Evolutionary conservation across 2,113 vertebrate species (phyloP), one percentile per base, ranked within the genome.

Genomic region (Otocyon megalotis): DNA sequence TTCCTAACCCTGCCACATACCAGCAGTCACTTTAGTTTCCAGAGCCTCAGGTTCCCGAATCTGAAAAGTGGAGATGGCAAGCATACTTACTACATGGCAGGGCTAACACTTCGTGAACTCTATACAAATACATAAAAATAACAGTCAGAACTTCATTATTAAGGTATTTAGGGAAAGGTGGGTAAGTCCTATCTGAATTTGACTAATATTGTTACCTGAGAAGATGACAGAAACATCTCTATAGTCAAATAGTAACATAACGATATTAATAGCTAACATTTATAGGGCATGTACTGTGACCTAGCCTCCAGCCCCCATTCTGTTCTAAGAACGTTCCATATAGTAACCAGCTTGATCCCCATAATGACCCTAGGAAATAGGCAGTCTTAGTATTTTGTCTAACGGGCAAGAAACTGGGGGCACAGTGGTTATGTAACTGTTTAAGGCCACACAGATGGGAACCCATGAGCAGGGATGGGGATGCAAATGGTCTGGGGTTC

Each of bases 251-350:
- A 8, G 76, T 8, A 48, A 48, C 32, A 71, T 3, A 14, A 16
- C 43, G 56, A 22, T 15, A 76, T 9, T 50, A 62, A 56, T 13
- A 72, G n/a, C 24, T 53, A 4, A 67, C 50, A 8, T 19, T 74
- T 35, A 8, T 1, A 19, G n/a, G 60, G 48, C 28, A 20, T 1
- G 0, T 5, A 5, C 3, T 1, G 5, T 2, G 8, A 8, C 37
- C 60, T 43, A 4, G 30, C 65, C n/a, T 30, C 3, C 11, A 43
- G 2, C n/a, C 58, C 20, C 4, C 16, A 10, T 50, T 60, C 72
- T 58, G 28, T 30, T 71, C 71, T 82, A 10, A 92, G 65, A 54
- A 9, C 35, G 54, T 81, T 35, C 37, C 11, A 14, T 15, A 1
- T n/a, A 20, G 22, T 28, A n/a, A 88, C 67, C 62, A 48, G 79